These are phyloP conservation scores for Acrossocheilus fasciatus DNA, from an alignment of 2,797 vertebrate species.

Conservation along the genomic window DNA sequence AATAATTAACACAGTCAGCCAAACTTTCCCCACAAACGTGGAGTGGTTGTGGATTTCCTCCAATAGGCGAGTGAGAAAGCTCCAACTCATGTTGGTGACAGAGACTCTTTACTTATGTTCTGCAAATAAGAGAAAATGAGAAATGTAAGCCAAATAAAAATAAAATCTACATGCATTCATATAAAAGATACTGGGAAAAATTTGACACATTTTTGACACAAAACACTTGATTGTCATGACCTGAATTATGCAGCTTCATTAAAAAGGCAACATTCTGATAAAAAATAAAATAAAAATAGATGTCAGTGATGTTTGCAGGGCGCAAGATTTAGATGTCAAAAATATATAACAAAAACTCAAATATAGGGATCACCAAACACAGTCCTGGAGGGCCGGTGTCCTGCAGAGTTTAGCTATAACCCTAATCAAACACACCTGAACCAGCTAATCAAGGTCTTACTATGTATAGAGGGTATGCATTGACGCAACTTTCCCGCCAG, in stretches of 20 bases:
- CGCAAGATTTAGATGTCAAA: neutral
- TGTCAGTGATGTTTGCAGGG: neutral
- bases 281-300: neutral
- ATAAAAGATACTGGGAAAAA: neutral
- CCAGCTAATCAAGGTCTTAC: neutral
- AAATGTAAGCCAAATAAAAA: neutral
- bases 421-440: neutral
- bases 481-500: neutral
- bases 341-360: neutral
- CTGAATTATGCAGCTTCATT: neutral
- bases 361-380: neutral
- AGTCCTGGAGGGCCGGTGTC: no score
- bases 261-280: neutral
- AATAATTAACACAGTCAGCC: conserved; percentile 96
- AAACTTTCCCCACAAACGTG: conserved; percentile 99
- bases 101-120: conserved; percentile 86
- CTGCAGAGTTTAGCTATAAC: neutral
- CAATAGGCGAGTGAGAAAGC: conserved; percentile 97
- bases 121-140: conserved; percentile 66
- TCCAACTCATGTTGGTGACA: conserved; percentile 99
- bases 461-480: neutral
- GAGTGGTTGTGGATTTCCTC: conserved; percentile 99
- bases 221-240: neutral
- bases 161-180: neutral
- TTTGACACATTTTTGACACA: neutral